These are phyloP conservation scores for Lagopus muta DNA, from an alignment of 2,113 vertebrate genomes.

Conservation along the genomic window DNA sequence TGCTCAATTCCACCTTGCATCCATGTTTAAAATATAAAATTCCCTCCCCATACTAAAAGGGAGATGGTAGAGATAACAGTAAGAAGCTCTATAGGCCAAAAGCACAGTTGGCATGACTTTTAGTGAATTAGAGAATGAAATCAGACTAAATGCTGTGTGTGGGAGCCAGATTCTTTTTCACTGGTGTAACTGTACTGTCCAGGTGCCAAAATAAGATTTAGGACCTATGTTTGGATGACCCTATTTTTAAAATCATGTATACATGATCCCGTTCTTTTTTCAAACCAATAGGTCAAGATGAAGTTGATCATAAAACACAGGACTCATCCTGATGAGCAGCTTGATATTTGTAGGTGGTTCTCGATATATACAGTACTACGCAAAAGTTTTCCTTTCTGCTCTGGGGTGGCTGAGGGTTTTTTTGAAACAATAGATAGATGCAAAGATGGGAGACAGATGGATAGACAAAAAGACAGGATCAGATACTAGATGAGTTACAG, in stretches of 20 bases:
- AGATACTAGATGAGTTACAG: slow-evolving; percentile 66
- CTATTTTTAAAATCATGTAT: fast-evolving
- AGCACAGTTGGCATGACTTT: neutral
- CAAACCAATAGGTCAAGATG: neutral
- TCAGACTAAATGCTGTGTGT: neutral
- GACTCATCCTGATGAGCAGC: neutral
- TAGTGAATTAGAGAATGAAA: neutral
- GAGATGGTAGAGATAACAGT: neutral
- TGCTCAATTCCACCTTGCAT: neutral
- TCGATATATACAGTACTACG: neutral
- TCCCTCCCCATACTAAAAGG: neutral
- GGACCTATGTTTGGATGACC: neutral
- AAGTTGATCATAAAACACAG: neutral
- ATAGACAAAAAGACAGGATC: slow-evolving; percentile 67
- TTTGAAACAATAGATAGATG: neutral
- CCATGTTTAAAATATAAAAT: neutral
- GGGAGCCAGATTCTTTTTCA: neutral
- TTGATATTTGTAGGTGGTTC: neutral
- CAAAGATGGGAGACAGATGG: slow-evolving; percentile 77
- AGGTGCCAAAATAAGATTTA: neutral
- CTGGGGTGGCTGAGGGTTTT: slow-evolving; percentile 18
- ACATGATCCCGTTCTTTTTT: neutral
- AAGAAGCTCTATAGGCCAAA: neutral
- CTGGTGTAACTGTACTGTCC: neutral
- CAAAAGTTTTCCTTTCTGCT: slow-evolving; percentile 33